Evolutionary conservation across 2,113 vertebrate genomes (phyloP), one percentile per base, ranked within the genome.

Genomic region (Gavia stellata): DNA sequence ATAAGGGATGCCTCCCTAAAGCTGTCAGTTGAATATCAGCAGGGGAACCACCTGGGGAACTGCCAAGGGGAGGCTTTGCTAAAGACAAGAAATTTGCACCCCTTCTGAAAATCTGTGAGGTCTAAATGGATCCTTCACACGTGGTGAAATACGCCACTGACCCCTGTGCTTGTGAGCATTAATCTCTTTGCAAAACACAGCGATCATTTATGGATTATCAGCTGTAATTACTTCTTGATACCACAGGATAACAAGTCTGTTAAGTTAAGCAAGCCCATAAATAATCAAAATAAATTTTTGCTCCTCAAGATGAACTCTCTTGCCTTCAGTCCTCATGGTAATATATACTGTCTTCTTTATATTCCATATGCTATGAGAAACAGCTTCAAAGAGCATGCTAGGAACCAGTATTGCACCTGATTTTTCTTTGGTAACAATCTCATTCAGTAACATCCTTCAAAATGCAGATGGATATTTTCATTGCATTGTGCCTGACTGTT

Each of bases 111-210:
- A 65, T 16, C 18, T n/a, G 24, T 14, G n/a, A 10, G 31, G 10
- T 55, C 17, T 52, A 24, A 92, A 53, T 1, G 14, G 33, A 73
- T 68, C 53, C 21, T 83, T 59, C 45, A 29, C 28, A 19, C 0
- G 0, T 24, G 19, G 6, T 25, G 55, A 61, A 77, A 90, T 4
- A 17, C 44, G 50, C 24, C 52, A 55, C 49, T 65, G 49, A 45
- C 14, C 26, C 29, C n/a, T 62, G 49, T 2, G 3, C 29, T 62
- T 1, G 0, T 4, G 3, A 71, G 20, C 31, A 50, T 52, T 5
- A 19, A 71, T 10, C 24, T 36, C n/a, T 70, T 38, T 42, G 44
- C 31, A 40, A 81, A 93, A 74, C 20, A 56, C n/a, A 50, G 26
- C 4, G 28, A 25, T 52, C 47, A 28, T 55, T 47, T 11, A 23